Evolutionary conservation across 2,888 invertebrate species (phyloP).

Genomic region (Malthinus seriepunctatus): DNA sequence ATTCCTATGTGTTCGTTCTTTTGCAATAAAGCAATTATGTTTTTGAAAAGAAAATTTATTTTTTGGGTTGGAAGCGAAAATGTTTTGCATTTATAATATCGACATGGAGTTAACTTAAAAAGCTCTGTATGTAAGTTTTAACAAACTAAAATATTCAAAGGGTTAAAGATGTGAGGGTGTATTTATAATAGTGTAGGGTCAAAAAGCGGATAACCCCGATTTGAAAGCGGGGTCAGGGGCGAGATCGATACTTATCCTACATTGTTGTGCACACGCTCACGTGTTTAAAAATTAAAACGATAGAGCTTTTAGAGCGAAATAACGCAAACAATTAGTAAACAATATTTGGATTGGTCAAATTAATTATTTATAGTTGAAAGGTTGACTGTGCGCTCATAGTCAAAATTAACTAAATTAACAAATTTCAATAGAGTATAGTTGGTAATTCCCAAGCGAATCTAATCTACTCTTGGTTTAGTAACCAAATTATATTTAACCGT

Average conservation of each 20-base stretch:
- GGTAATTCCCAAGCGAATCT: neutral
- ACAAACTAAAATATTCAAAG: slow-evolving; percentile 22
- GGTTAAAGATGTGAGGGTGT: slow-evolving; percentile 26
- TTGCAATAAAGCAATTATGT: slow-evolving; percentile 20
- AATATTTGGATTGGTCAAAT: no score
- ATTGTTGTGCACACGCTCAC: slow-evolving; percentile 13
- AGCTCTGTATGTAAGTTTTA: slow-evolving; percentile 14
- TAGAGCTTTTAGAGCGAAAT: no score
- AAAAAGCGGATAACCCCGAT: slow-evolving; percentile 37
- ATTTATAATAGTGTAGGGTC: slow-evolving; percentile 32
- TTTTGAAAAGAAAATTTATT: neutral
- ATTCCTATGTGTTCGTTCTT: slow-evolving; percentile 25
- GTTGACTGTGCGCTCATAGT: no score
- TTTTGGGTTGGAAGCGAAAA: slow-evolving; percentile 24
- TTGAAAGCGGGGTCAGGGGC: slow-evolving; percentile 34
- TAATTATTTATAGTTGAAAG: no score
- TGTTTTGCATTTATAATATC: slow-evolving; percentile 29
- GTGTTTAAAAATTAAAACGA: neutral
- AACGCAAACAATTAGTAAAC: no score
- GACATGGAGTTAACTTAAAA: slow-evolving; percentile 11
- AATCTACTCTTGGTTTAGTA: neutral
- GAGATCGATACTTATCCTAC: slow-evolving; percentile 33
- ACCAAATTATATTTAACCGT: slow-evolving; percentile 3
- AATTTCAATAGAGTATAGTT: neutral
- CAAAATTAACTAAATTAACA: no score